Evolutionary conservation across 1,140 invertebrate genomes (phyloP).

Genomic region (Homarus americanus): DNA sequence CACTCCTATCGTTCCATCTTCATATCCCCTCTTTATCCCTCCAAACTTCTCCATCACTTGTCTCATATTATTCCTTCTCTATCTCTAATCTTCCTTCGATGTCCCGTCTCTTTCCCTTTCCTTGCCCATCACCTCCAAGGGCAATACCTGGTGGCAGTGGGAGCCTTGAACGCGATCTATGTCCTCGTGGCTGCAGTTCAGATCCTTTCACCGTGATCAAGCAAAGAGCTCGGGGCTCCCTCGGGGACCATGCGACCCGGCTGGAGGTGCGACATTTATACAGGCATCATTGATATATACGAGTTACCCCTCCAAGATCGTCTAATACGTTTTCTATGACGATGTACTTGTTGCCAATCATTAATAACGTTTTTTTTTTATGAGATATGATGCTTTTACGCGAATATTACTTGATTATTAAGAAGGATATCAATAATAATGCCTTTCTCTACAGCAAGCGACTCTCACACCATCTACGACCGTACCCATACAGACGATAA

Average conservation of each 20-base stretch:
- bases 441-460: too few species aligned
- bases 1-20: too few species aligned
- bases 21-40: too few species aligned
- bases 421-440: too few species aligned
- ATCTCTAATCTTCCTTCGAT: too few species aligned
- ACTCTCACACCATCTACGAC: too few species aligned
- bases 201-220: neutral
- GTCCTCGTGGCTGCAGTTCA: neutral
- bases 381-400: neutral
- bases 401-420: neutral
- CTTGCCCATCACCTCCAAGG: neutral
- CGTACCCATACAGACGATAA: neutral
- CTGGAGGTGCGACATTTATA: neutral
- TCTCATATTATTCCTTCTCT: too few species aligned
- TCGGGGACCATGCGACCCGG: neutral
- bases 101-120: neutral
- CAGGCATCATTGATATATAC: neutral
- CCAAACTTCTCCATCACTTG: too few species aligned
- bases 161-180: neutral
- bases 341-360: neutral
- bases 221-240: neutral
- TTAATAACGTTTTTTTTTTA: neutral
- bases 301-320: neutral
- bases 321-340: neutral
- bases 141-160: neutral